phyloP scores from a whole-genome alignment of 2,797 vertebrate genomes.

The Sebastes oblongus region DNA sequence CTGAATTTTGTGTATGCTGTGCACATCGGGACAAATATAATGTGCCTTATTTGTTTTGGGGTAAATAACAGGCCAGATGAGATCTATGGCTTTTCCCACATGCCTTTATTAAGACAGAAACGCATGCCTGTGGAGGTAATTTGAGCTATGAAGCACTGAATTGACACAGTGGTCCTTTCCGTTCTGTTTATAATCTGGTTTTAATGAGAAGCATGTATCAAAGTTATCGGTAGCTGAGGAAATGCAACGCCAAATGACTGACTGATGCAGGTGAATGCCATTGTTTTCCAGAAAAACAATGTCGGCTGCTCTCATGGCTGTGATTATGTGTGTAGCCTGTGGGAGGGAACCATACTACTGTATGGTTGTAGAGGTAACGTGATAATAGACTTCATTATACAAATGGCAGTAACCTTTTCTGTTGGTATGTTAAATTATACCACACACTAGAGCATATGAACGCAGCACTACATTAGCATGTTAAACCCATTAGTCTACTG shows the following conservation, averaged over 20 bases:
- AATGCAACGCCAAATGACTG: slow-evolving; percentile 35
- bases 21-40: slow-evolving; percentile 11
- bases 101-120: slow-evolving; percentile 31
- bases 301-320: neutral
- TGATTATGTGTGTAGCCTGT: slow-evolving; percentile 16
- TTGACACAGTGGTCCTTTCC: slow-evolving; percentile 4
- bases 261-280: slow-evolving; percentile 31
- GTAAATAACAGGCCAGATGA: slow-evolving; percentile 28
- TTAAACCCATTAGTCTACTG: slow-evolving; percentile 58
- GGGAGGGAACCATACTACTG: slow-evolving; percentile 19
- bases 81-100: slow-evolving; percentile 20
- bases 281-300: slow-evolving; percentile 30
- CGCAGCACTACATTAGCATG: slow-evolving; percentile 59
- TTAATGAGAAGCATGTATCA: slow-evolving; percentile 58
- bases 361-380: slow-evolving; percentile 22
- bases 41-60: slow-evolving; percentile 20
- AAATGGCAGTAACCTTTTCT: slow-evolving; percentile 57
- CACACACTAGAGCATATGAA: slow-evolving; percentile 35
- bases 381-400: slow-evolving; percentile 57
- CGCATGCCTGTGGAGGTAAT: neutral
- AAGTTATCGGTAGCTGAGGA: slow-evolving; percentile 15
- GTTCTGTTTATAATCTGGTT: slow-evolving; percentile 47
- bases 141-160: slow-evolving; percentile 3
- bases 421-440: slow-evolving; percentile 47
- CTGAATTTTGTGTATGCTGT: neutral